phyloP scores from a whole-genome alignment of 2,797 vertebrate genomes.

The Sebastiscus albofasciatus region DNA sequence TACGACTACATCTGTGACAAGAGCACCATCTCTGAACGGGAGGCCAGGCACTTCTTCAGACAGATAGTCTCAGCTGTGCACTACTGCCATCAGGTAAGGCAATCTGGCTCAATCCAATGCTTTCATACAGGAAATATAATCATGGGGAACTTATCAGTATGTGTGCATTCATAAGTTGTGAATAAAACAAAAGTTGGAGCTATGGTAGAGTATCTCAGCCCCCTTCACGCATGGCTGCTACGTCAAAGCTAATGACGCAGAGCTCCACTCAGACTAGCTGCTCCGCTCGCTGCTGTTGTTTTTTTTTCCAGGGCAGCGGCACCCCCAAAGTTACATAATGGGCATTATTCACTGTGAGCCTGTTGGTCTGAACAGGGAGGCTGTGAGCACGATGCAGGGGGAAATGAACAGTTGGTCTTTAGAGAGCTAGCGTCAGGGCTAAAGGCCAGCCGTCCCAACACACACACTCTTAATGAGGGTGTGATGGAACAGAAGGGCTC shows the following conservation, averaged over 20 bases:
- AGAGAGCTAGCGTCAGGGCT: conserved; percentile 49
- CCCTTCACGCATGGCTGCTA: background rate
- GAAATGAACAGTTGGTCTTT: conserved; percentile 63
- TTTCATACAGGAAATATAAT: background rate
- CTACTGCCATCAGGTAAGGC: conserved; percentile 92
- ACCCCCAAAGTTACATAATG: conserved; percentile 74
- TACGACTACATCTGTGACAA: conserved; percentile 94
- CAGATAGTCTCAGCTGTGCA: conserved; percentile 94
- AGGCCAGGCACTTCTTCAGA: conserved; percentile 93
- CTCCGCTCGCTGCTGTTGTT: background rate
- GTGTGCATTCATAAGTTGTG: background rate
- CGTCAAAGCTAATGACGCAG: conserved; percentile 9
- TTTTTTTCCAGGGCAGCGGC: conserved; percentile 27
- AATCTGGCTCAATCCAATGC: background rate
- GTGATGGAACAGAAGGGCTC: conserved; percentile 53
- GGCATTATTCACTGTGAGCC: conserved; percentile 62
- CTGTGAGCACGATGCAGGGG: conserved; percentile 58
- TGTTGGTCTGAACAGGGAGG: conserved; percentile 52
- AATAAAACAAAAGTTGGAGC: background rate
- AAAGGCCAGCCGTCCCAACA: conserved; percentile 61
- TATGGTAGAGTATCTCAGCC: background rate
- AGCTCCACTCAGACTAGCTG: conserved; percentile 7
- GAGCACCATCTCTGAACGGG: conserved; percentile 86
- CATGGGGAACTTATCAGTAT: background rate
- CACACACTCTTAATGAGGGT: conserved; percentile 72